These are phyloP conservation scores for Nestor notabilis DNA, from an alignment of 2,113 vertebrate species.

Conservation along the genomic window DNA sequence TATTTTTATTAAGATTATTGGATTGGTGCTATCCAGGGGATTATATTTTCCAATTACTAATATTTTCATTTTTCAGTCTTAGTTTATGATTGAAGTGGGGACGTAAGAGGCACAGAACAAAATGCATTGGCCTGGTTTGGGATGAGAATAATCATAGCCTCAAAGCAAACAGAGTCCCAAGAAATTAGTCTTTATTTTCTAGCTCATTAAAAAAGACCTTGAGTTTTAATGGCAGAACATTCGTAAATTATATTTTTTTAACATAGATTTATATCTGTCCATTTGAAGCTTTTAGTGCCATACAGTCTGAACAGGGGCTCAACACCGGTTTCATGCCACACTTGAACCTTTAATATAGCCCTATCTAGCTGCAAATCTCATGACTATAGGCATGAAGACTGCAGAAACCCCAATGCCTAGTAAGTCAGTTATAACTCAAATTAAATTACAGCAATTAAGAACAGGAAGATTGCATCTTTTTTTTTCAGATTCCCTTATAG, in stretches of 20 bases:
- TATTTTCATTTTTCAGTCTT: slow-evolving; percentile 65
- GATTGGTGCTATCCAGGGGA: slow-evolving; percentile 57
- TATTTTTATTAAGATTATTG: slow-evolving; percentile 74
- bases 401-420: not conserved
- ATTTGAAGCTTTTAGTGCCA: not conserved
- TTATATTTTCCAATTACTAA: slow-evolving; percentile 68
- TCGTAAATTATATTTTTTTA: not conserved
- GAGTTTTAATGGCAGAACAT: slow-evolving; percentile 52
- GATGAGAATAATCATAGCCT: slow-evolving; percentile 69
- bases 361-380: not conserved
- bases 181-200: slow-evolving; percentile 70
- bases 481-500: not conserved
- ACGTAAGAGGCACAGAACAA: slow-evolving; percentile 68
- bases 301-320: not conserved
- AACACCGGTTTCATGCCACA: not conserved
- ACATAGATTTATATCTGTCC: not conserved
- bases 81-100: slow-evolving; percentile 67
- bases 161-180: slow-evolving; percentile 67
- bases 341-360: not conserved
- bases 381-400: not conserved
- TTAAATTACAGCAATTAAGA: not conserved
- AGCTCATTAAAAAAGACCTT: slow-evolving; percentile 70
- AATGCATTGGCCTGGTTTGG: slow-evolving; percentile 64
- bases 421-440: not conserved
- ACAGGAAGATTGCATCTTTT: not conserved